Percentiles rank a stretch among this genome's conserved stretches.
phyloP scores from a whole-genome alignment of 2,797 vertebrate species.

The Sphenodon punctatus region DNA sequence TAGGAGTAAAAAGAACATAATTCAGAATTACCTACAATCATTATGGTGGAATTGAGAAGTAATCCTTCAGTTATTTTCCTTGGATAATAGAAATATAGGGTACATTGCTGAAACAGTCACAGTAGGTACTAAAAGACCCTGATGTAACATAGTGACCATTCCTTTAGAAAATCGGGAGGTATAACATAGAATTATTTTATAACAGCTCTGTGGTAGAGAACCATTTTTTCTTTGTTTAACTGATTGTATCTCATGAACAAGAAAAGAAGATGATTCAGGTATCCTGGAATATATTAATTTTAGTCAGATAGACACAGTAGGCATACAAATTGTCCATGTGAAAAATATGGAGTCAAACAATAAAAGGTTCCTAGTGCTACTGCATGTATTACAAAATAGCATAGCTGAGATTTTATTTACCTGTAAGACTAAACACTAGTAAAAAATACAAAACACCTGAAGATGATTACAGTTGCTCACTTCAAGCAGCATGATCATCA shows the following conservation, averaged over 20 bases:
- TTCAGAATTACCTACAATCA: not conserved
- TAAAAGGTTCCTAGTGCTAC: not conserved
- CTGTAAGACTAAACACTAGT: constrained; percentile 3
- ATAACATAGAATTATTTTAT: constrained; percentile 10
- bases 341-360: not conserved
- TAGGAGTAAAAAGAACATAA: not conserved
- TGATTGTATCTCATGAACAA: not conserved
- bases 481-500: constrained; percentile 45
- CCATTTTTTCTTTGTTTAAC: not conserved
- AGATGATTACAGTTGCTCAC: constrained; percentile 27
- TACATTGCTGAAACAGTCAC: not conserved
- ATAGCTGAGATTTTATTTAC: constrained; percentile 41
- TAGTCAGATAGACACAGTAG: not conserved
- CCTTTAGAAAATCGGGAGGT: not conserved
- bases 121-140: not conserved
- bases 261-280: not conserved
- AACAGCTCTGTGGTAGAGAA: not conserved
- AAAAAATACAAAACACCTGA: constrained; percentile 8
- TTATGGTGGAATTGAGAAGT: not conserved
- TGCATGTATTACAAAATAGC: not conserved
- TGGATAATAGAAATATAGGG: not conserved
- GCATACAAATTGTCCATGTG: not conserved
- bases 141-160: not conserved
- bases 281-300: constrained; percentile 15
- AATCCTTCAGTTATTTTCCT: not conserved